These are phyloP conservation scores for Astyanax mexicanus DNA, from an alignment of 2,797 vertebrate species.

Conservation along the genomic window DNA sequence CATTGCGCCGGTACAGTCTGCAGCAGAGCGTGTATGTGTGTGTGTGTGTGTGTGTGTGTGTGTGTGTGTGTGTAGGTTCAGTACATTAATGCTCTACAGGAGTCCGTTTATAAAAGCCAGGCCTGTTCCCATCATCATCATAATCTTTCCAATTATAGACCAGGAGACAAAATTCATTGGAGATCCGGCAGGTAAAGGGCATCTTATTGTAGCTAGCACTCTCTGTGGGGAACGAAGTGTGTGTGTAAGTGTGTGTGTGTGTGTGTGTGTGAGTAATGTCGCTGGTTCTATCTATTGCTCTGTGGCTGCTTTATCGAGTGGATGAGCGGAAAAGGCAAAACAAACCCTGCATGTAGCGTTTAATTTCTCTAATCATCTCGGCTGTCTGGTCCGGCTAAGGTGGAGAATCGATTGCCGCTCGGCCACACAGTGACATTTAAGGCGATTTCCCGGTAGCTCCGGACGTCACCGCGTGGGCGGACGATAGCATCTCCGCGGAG, in stretches of 20 bases:
- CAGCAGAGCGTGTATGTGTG: not conserved
- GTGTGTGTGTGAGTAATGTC: conserved; percentile 36
- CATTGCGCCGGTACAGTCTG: not conserved
- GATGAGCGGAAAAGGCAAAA: conserved; percentile 35
- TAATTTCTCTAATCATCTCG: conserved; percentile 81
- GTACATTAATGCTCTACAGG: conserved; percentile 33
- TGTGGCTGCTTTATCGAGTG: conserved; percentile 34
- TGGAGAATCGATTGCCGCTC: conserved; percentile 78
- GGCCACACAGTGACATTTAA: conserved; percentile 77
- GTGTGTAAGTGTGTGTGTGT: conserved; percentile 30
- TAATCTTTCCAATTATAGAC: conserved; percentile 52
- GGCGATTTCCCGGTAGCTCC: conserved; percentile 52
- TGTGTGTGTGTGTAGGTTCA: conserved; percentile 2
- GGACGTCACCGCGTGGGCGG: conserved; percentile 26
- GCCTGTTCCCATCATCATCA: conserved; percentile 38
- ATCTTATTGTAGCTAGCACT: conserved; percentile 14
- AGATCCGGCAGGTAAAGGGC: conserved; percentile 51
- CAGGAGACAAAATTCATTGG: conserved; percentile 39
- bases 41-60: conserved; percentile 14
- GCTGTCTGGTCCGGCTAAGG: conserved; percentile 70
- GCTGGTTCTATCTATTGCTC: conserved; percentile 7
- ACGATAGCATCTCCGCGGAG: conserved; percentile 54
- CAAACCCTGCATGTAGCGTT: conserved; percentile 57
- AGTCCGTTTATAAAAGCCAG: conserved; percentile 45
- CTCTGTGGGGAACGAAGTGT: conserved; percentile 15